Evolutionary conservation across 2,797 vertebrate genomes (phyloP), one percentile per base, ranked within the genome.

Genomic region (Pantherophis alleghaniensis): DNA sequence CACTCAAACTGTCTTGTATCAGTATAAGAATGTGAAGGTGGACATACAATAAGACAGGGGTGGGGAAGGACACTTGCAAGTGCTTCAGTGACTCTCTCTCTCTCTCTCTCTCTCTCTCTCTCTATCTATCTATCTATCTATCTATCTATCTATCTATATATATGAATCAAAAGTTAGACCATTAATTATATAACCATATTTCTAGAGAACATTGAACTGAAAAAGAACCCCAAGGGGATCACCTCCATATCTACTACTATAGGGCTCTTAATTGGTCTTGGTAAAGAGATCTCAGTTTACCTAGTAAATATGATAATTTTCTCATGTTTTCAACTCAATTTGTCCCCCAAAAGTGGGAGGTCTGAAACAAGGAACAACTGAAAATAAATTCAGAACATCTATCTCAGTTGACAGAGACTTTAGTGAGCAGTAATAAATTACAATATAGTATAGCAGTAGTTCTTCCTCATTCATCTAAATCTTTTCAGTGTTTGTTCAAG

Each of bases 1-100:
- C 56, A 10, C 51, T 87, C 89, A 66, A 56, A 83, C 16, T 87
- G 92, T 12, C 7, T 69, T 93, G 53, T 47, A 89, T 60, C 69
- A 74, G 18, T 37, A 61, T 7, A 83, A 22, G 69, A 53, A 89
- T 61, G 13, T 53, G 28, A 32, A 57, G 13, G 18, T 53, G 9
- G 7, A 5, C 20, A 89, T 37, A 18, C n/a, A 66, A 56, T n/a
- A 79, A 79, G 18, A 37, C 20, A 16, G 3, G 18, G 32, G 37
- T 74, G 7, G 69, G 69, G 20, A 47, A 47, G 47, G 28, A 7
- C 11, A 22, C 14, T 83, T 86, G 14, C n/a, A 86, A 63, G 11
- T 51, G 47, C 47, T 51, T 51, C 47, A 51, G 47, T 51, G 47
- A 51, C 1, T 0, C 42, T 47, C 5, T 4, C 42, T 47, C 42